A percentile compares a stretch with the other conserved stretches of the same genome.
These are phyloP conservation scores for Pocillopora verrucosa DNA, from an alignment of 64 coral and sea anemone species.

Conservation along the genomic window DNA sequence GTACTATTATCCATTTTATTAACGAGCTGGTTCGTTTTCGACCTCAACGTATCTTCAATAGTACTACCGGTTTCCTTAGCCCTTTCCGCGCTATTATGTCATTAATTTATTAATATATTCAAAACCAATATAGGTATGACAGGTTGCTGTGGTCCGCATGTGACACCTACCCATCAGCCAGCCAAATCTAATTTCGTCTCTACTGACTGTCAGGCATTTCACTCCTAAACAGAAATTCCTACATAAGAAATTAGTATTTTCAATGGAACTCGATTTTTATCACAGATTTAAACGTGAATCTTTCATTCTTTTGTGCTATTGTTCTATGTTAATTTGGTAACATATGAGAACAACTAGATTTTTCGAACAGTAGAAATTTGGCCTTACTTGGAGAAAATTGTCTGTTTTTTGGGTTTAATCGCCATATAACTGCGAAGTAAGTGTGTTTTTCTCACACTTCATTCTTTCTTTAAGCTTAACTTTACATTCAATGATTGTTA, in stretches of 20 bases:
- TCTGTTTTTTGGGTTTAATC: too few relatives aligned
- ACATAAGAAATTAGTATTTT: neutral
- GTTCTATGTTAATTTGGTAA: too few relatives aligned
- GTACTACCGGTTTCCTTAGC: neutral
- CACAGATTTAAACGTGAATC: too few relatives aligned
- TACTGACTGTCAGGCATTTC: neutral
- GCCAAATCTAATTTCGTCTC: neutral
- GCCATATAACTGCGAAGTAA: too few relatives aligned
- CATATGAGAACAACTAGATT: too few relatives aligned
- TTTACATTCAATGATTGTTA: too few relatives aligned
- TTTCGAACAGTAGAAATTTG: too few relatives aligned
- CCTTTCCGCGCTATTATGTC: constrained; percentile 21
- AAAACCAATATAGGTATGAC: constrained; percentile 10
- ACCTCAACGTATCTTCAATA: neutral
- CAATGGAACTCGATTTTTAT: neutral
- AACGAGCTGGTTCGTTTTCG: neutral
- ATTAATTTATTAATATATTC: constrained; percentile 34
- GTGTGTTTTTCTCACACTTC: too few relatives aligned
- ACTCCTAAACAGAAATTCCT: neutral
- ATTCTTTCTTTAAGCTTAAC: neutral
- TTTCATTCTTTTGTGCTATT: too few relatives aligned
- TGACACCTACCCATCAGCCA: neutral
- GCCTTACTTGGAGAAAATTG: too few relatives aligned
- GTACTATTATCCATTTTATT: constrained; percentile 33
- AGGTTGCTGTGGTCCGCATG: constrained; percentile 14